Conservation (phyloP, 2,113 vertebrate species). For the Nothocercus julius region DNA sequence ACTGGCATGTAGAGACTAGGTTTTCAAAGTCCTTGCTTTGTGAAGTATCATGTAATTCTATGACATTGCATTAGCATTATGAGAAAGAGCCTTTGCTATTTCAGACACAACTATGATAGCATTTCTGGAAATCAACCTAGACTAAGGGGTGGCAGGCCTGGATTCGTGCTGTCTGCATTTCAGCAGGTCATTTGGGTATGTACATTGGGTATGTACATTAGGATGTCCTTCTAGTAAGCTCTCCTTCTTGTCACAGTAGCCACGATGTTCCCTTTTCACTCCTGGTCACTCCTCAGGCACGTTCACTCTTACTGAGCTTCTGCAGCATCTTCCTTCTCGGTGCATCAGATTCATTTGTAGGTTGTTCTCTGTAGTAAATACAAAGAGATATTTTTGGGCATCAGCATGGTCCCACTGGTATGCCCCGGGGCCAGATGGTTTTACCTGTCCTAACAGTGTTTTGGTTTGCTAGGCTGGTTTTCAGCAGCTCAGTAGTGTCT, state of each 20-base stretch:
- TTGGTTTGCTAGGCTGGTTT: not conserved
- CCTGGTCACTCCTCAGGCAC: not conserved
- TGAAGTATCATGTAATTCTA: not conserved
- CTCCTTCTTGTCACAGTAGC: not conserved
- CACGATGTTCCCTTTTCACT: not conserved
- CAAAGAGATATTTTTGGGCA: not conserved
- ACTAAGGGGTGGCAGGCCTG: not conserved
- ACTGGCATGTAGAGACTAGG: not conserved
- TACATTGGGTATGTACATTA: not conserved
- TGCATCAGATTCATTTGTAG: not conserved
- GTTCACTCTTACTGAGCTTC: not conserved
- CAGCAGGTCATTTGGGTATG: not conserved
- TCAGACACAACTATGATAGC: not conserved
- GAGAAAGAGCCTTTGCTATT: not conserved
- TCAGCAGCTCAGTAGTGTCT: rapidly evolving
- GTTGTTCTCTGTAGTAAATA: not conserved
- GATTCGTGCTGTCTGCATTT: not conserved
- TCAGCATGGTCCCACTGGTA: not conserved
- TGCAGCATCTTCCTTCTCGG: not conserved
- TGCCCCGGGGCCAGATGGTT: not conserved
- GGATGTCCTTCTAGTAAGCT: too few relatives aligned
- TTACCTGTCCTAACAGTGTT: not conserved
- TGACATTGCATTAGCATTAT: not conserved
- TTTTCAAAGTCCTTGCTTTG: not conserved
- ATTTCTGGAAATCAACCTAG: not conserved